Base-by-base conservation (phyloP, 1,140 invertebrate species). In the Monochamus saltuarius region DNA sequence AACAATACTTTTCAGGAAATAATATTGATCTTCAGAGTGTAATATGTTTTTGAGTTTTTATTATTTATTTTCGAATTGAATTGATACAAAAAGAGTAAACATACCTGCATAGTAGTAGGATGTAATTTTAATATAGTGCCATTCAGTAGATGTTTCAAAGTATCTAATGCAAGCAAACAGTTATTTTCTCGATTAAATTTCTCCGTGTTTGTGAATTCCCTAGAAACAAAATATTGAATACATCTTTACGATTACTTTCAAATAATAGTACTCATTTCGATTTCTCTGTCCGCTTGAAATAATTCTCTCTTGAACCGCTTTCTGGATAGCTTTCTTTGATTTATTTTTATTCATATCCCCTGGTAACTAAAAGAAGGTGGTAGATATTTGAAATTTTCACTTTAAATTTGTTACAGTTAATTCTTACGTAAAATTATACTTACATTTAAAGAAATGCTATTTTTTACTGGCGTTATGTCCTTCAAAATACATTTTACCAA, bases 251-350 rank as follows among this genome's bases (percentile, higher is more conserved):
- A 39, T 37, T 34, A 54, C 39, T 9, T 42, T 13, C n/a, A 3
- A 35, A 36, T 38, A 9, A n/a, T 3, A 16, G 11, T 19, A 46
- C 40, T 57, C 16, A 35, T 35, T 29, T 8, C 22, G 9, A 16
- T 17, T 46, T 55, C 59, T n/a, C 11, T 54, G 29, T 4, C 50
- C 51, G 58, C 64, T 60, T 0, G 50, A 17, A 29, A 66, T 62
- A n/a, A 66, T 66, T 38, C 43, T 50, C 13, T 59, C 54, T 45
- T 52, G 34, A 42, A 65, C 58, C 14, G 60, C 59, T 34, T 60
- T 68, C 19, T 54, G 22, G 47, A 66, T 68, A 8, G 60, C 64
- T 59, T 63, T 68, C 39, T 56, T 45, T 7, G 56, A 60, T 47
- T 67, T 67, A 51, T 65, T 57, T 13, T 54, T 45, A 46, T 45